Conservation (phyloP, 2,888 invertebrate genomes). For the Lagria hirta region DNA sequence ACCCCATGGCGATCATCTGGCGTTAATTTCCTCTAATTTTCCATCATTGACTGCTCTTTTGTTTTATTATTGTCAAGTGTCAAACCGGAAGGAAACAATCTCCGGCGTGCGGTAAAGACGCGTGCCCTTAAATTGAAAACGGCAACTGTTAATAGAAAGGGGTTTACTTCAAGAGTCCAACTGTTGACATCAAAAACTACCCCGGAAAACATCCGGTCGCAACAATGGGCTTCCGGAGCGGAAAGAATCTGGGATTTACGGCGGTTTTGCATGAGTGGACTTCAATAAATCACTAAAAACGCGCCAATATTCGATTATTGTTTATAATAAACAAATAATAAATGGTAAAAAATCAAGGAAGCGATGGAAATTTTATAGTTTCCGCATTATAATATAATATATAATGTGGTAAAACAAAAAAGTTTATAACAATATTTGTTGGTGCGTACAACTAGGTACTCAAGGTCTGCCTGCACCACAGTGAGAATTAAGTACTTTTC, state of each 20-base stretch:
- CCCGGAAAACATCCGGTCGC: conserved; percentile 38
- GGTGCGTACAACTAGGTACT: too few species aligned
- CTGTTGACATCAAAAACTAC: conserved; percentile 46
- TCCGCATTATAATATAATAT: too few species aligned
- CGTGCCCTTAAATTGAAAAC: conserved; percentile 38
- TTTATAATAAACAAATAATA: too few species aligned
- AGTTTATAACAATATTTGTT: too few species aligned
- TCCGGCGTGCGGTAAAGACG: conserved; percentile 35
- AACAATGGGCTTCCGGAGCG: conserved; percentile 39
- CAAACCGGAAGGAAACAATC: conserved; percentile 31
- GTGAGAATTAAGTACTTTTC: too few species aligned
- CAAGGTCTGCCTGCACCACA: too few species aligned
- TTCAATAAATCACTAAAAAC: too few species aligned
- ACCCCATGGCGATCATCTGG: conserved; percentile 42
- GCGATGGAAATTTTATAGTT: too few species aligned
- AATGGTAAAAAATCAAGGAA: too few species aligned
- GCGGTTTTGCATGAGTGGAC: too few species aligned
- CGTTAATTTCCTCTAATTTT: conserved; percentile 29
- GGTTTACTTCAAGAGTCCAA: conserved; percentile 43
- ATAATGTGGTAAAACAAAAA: too few species aligned
- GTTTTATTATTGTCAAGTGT: conserved; percentile 1
- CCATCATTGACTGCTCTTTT: conserved; percentile 5
- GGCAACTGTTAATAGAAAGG: conserved; percentile 45
- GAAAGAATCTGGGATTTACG: conserved; percentile 19
- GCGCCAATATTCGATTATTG: too few species aligned